Percentiles rank a stretch among this genome's conserved stretches.
Evolutionary conservation across 2,113 vertebrate species (phyloP).

Genomic region (Petrocephalus microphthalmus): DNA sequence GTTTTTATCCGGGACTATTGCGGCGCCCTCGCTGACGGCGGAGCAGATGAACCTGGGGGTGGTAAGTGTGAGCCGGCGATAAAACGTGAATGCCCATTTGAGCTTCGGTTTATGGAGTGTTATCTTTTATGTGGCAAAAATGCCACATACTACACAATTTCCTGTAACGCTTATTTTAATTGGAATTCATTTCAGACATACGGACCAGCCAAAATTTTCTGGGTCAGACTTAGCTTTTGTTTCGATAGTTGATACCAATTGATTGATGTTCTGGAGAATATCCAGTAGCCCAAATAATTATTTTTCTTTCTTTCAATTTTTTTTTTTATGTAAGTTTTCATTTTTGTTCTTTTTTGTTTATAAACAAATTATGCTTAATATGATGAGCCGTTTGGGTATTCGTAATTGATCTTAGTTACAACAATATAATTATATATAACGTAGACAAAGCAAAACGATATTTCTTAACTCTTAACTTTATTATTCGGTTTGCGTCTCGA

Average conservation of each 20-base stretch:
- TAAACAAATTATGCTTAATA: neutral
- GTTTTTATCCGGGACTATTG: slow-evolving; percentile 35
- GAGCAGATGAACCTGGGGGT: slow-evolving; percentile 59
- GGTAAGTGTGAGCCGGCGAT: slow-evolving; percentile 53
- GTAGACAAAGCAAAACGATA: neutral
- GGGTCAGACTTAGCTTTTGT: neutral
- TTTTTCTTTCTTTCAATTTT: neutral
- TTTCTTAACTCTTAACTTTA: neutral
- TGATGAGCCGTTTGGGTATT: neutral
- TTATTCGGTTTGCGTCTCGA: neutral
- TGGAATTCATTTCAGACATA: neutral
- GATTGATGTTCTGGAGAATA: neutral
- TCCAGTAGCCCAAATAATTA: neutral
- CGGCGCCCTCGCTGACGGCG: slow-evolving; percentile 40
- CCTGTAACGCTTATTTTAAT: neutral
- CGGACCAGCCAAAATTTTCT: neutral
- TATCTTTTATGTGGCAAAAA: neutral
- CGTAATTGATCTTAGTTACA: neutral
- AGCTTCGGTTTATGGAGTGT: neutral
- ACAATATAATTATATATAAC: neutral
- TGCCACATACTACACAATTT: neutral
- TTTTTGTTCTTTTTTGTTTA: no score
- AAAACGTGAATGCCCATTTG: neutral
- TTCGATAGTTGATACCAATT: neutral
- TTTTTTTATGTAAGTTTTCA: neutral